A percentile compares a stretch with the other conserved stretches of the same genome.
These are phyloP conservation scores for Heliconius hewitsoni DNA, from an alignment of 1,140 invertebrate genomes.

Conservation along the genomic window DNA sequence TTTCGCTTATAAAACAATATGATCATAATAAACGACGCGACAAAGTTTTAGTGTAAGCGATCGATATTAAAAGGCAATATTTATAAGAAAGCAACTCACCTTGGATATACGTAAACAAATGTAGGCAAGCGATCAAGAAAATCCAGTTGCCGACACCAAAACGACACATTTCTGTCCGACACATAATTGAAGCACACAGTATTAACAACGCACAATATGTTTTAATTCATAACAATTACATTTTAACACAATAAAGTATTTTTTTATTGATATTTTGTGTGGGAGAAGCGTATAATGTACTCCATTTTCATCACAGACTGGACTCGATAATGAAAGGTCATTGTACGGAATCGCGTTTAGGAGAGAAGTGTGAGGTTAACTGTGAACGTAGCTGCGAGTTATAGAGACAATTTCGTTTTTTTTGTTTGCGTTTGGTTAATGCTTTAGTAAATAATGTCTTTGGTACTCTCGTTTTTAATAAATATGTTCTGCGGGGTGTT, in stretches of 20 bases:
- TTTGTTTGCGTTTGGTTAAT: neutral
- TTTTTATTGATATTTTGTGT: slow-evolving; percentile 5
- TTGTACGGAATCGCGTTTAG: slow-evolving; percentile 64
- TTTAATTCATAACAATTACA: slow-evolving; percentile 80
- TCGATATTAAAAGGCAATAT: slow-evolving; percentile 73
- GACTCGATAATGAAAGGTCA: slow-evolving; percentile 78
- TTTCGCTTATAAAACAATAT: neutral
- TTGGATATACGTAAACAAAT: slow-evolving; percentile 80
- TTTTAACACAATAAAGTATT: slow-evolving; percentile 71
- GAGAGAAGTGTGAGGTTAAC: slow-evolving; percentile 44
- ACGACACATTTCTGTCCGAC: slow-evolving; percentile 75
- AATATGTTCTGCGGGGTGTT: neutral
- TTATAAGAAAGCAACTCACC: slow-evolving; percentile 73
- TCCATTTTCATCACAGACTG: slow-evolving; percentile 64
- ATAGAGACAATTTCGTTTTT: neutral
- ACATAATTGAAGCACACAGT: slow-evolving; percentile 66
- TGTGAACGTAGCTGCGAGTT: neutral
- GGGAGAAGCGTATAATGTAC: slow-evolving; percentile 24
- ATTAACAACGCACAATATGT: slow-evolving; percentile 66
- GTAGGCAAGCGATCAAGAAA: slow-evolving; percentile 68
- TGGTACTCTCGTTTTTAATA: neutral
- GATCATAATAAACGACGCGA: neutral
- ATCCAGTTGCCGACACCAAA: slow-evolving; percentile 76
- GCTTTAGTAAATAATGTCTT: no score
- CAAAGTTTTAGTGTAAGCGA: slow-evolving; percentile 20